A percentile compares a stretch with the other conserved stretches of the same genome.
Conservation (phyloP, 2,888 invertebrate species). For the Ceriagrion tenellum region DNA sequence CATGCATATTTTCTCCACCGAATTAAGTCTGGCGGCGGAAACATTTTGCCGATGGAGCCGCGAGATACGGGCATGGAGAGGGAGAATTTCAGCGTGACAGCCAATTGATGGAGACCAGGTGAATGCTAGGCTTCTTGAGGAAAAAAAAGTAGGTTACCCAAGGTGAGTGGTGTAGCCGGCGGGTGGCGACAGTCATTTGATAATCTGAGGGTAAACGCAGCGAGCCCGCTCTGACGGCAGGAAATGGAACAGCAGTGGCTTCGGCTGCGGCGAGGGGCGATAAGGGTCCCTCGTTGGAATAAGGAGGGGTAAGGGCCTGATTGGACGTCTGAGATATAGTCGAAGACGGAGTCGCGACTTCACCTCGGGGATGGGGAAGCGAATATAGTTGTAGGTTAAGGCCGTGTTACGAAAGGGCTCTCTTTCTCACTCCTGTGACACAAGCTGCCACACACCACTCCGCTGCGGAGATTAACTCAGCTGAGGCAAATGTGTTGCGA, state of each 20-base stretch:
- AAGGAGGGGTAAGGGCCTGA: background rate
- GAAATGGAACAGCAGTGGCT: constrained; percentile 5
- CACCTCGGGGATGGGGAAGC: background rate
- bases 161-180: constrained; percentile 22
- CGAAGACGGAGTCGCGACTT: background rate
- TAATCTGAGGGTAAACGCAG: constrained; percentile 38
- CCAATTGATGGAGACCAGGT: constrained; percentile 8
- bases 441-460: background rate
- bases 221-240: background rate
- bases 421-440: background rate
- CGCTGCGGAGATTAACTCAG: background rate
- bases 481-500: background rate
- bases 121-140: background rate
- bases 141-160: constrained; percentile 61
- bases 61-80: background rate
- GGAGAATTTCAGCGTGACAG: background rate
- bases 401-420: background rate
- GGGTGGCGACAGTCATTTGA: constrained; percentile 57
- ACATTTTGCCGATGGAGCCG: background rate
- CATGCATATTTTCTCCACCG: background rate
- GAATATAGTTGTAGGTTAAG: background rate
- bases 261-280: background rate
- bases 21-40: background rate
- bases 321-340: constrained; percentile 7
- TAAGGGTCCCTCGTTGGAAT: background rate